These are phyloP conservation scores for Carapus acus DNA, from an alignment of 2,797 vertebrate genomes.

Conservation along the genomic window DNA sequence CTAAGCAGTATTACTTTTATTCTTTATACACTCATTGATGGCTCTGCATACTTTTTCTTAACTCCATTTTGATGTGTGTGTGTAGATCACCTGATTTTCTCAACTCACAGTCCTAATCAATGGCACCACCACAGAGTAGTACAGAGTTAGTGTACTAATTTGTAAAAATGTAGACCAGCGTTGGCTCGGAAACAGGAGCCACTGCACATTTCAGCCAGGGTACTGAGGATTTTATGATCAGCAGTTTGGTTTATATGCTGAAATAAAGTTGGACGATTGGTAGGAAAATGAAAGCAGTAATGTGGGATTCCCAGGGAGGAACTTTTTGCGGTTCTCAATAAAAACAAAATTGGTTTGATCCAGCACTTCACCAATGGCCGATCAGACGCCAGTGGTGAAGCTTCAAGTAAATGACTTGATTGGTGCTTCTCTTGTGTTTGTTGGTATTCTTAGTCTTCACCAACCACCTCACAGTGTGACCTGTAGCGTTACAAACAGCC, in stretches of 20 bases:
- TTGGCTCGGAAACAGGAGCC: conserved; percentile 26
- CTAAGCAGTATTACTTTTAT: no score
- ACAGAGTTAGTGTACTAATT: conserved; percentile 38
- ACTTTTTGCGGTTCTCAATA: conserved; percentile 1
- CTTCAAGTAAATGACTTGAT: conserved; percentile 21
- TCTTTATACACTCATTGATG: no score
- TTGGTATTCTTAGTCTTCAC: conserved; percentile 28
- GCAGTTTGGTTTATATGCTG: not conserved
- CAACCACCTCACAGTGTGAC: conserved; percentile 44
- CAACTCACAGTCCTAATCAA: conserved; percentile 44
- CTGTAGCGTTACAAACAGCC: conserved; percentile 28
- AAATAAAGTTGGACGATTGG: conserved; percentile 9
- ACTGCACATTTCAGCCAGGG: conserved; percentile 24
- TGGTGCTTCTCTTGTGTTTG: conserved; percentile 27
- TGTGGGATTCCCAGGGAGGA: not conserved
- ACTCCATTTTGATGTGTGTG: not conserved
- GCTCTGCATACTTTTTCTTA: no score
- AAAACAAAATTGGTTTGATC: conserved; percentile 22
- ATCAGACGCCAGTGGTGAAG: conserved; percentile 20
- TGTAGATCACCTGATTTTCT: conserved; percentile 20
- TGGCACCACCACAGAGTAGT: conserved; percentile 36
- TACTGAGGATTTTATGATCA: conserved; percentile 9
- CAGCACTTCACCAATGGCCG: conserved; percentile 13
- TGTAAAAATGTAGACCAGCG: conserved; percentile 18
- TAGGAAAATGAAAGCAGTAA: not conserved